Evolutionary conservation across 2,113 vertebrate species (phyloP).

Genomic region (Felis chaus): DNA sequence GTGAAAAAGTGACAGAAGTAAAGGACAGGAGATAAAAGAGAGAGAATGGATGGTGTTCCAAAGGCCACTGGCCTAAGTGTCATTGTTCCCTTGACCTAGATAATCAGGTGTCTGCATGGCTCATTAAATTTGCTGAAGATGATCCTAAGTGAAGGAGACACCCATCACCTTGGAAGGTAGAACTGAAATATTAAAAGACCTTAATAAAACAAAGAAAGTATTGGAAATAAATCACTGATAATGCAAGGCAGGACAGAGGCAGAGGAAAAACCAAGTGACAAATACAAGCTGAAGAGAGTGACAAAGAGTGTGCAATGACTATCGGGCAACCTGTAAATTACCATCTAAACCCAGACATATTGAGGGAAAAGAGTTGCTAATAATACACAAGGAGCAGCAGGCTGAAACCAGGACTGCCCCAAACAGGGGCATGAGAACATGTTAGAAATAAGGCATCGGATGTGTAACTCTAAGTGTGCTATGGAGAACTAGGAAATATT

Average conservation of each 20-base stretch:
- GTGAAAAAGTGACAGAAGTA: neutral
- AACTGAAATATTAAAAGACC: neutral
- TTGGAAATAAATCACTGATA: neutral
- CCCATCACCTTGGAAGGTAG: neutral
- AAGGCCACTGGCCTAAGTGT: neutral
- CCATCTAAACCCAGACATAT: neutral
- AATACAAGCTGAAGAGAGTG: neutral
- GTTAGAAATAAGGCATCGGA: neutral
- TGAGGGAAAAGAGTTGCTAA: too few relatives aligned
- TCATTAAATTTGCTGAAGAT: neutral
- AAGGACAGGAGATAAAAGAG: neutral
- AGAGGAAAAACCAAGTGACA: neutral
- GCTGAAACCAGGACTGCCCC: neutral
- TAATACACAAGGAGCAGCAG: neutral
- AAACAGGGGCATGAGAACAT: neutral
- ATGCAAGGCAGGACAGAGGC: neutral
- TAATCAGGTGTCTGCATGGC: neutral
- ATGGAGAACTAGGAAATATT: neutral
- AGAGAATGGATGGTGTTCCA: neutral
- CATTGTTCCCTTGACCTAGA: neutral
- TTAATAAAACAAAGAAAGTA: neutral
- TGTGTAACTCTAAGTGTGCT: neutral
- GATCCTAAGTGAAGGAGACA: neutral
- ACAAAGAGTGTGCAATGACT: neutral
- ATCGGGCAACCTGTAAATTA: neutral